These are phyloP conservation scores for Sandelia bainsii DNA, from an alignment of 2,797 vertebrate species.

Conservation along the genomic window DNA sequence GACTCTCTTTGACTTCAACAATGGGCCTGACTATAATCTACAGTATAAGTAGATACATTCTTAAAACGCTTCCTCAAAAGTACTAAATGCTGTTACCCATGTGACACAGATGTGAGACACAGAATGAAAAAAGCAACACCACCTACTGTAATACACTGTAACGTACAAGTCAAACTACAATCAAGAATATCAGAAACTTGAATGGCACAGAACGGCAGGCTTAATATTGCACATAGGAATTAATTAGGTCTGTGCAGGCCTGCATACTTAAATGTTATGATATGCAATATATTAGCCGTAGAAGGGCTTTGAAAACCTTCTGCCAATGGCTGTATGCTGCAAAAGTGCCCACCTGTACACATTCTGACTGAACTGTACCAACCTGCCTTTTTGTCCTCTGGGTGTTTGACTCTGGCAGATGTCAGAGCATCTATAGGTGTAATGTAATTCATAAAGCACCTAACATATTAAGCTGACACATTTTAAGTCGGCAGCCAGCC, in stretches of 20 bases:
- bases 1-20: too few relatives aligned
- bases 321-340: conserved; percentile 37
- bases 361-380: conserved; percentile 51
- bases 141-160: not conserved
- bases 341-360: conserved; percentile 15
- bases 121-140: not conserved
- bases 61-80: too few relatives aligned
- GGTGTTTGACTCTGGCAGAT: conserved; percentile 59
- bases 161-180: not conserved
- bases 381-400: conserved; percentile 62
- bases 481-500: conserved; percentile 19
- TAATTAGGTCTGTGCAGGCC: conserved; percentile 1
- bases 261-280: not conserved
- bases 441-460: conserved; percentile 51
- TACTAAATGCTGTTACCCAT: too few relatives aligned
- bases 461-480: conserved; percentile 22
- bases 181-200: not conserved
- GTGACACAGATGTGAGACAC: too few relatives aligned
- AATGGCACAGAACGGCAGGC: not conserved
- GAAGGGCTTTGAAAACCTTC: not conserved
- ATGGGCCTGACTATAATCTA: not conserved
- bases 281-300: not conserved
- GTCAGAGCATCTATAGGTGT: conserved; percentile 43
- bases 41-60: not conserved
- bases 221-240: not conserved